Base-by-base conservation (phyloP, 2,888 invertebrate species). In the Gymnocheta viridis region DNA sequence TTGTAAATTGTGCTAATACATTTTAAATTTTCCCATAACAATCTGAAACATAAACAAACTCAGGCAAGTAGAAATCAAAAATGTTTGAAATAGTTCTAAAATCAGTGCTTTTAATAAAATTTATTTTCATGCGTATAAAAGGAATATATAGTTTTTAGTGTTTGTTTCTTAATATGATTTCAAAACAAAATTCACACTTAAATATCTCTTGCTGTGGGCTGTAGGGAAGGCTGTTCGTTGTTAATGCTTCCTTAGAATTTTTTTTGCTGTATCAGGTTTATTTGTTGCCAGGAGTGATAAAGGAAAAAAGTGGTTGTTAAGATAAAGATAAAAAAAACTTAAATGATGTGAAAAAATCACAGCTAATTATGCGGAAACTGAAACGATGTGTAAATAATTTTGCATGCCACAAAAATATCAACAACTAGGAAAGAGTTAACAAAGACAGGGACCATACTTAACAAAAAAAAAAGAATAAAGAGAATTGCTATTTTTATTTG, bases 281-380 rank as follows among this genome's bases (percentile, higher is more conserved):
- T 32, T 32, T 32, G 32, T 7, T 32, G 22, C 14, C 27, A 70
- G 41, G 29, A 41, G 14, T 12, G 19, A 17, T n/a, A n/a, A 56
- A 29, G 56, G 12, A 12, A 32, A 47, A 58, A 32, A 10, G 3
- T 22, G 44, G 44, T n/a, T 22, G 32, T 32, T 12, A 60, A 27
- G 12, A n/a, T 2, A 32, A 10, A 32, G 4, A 24, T 19, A 62
- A 14, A 24, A 4, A 27, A 41, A 24, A 47, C 19, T 32, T 19
- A 0, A 27, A 41, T 32, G 12, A 67, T 24, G 17, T 44, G 49
- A 74, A 60, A 69, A 74, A 60, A 67, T n/a, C 58, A 67, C 19
- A 72, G 19, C 29, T 72, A 79, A 72, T 79, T 79, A 72, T 72
- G 64, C 72, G 79, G 79, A 79, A 66, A 79, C 38, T 70, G 62